A percentile compares a stretch with the other conserved stretches of the same genome.
phyloP scores from a whole-genome alignment of 2,113 vertebrate species.

The Macrotus californicus region DNA sequence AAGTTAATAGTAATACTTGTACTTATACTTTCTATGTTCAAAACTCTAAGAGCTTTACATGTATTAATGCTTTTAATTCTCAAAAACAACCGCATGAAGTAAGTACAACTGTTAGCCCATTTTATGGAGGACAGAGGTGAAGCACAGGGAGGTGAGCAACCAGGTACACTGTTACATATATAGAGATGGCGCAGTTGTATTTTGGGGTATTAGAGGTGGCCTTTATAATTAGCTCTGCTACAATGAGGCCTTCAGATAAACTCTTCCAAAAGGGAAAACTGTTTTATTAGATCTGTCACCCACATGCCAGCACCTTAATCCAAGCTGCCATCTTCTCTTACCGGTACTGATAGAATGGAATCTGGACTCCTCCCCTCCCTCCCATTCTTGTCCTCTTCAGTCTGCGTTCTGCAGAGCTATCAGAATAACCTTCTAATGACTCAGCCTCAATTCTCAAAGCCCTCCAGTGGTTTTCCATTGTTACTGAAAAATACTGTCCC shows the following conservation, averaged over 20 bases:
- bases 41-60: not conserved
- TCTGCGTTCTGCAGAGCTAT: not conserved
- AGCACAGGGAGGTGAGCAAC: not conserved
- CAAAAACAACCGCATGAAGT: not conserved
- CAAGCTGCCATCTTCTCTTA: not conserved
- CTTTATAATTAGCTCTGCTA: not conserved
- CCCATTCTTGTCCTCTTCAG: not conserved
- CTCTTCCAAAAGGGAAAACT: not conserved
- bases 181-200: not conserved
- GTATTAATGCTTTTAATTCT: not conserved
- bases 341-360: fast-evolving
- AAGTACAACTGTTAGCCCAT: not conserved
- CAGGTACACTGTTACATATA: not conserved
- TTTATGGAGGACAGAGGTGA: not conserved
- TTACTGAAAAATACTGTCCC: not conserved
- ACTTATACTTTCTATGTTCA: not conserved
- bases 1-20: not conserved
- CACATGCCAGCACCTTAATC: not conserved
- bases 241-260: not conserved
- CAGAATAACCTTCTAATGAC: not conserved
- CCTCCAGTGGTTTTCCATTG: not conserved
- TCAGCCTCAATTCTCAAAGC: not conserved
- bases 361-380: not conserved
- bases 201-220: not conserved
- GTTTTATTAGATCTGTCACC: not conserved